Conservation (phyloP, 2,888 invertebrate species). For the Rutpela maculata region DNA sequence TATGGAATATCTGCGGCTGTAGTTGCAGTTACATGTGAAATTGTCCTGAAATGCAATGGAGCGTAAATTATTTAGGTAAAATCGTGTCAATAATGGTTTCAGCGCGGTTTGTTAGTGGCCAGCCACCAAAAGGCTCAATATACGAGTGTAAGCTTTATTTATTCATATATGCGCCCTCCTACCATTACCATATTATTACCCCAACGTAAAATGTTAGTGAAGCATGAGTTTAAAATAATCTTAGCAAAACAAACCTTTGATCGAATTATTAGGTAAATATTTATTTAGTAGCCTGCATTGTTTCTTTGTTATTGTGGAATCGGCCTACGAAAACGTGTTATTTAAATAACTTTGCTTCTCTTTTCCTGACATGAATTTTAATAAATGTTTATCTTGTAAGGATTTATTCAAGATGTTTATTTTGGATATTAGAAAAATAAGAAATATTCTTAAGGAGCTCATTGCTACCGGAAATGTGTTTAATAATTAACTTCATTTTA, state of each 20-base stretch:
- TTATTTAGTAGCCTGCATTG: background rate
- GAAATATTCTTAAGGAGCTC: too few relatives aligned
- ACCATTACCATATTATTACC: conserved; percentile 19
- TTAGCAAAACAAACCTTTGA: conserved; percentile 3
- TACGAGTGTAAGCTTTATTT: background rate
- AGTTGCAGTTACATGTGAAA: conserved; percentile 19
- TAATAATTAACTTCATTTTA: too few relatives aligned
- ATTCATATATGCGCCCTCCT: conserved; percentile 18
- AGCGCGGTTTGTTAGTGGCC: background rate
- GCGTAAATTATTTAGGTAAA: conserved; percentile 21
- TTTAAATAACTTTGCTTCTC: background rate
- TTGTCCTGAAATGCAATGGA: conserved; percentile 11
- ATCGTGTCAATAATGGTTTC: conserved; percentile 21
- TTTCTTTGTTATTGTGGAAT: background rate
- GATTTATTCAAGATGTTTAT: too few relatives aligned
- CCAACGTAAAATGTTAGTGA: background rate
- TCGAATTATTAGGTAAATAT: conserved; percentile 4
- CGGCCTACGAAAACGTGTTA: background rate
- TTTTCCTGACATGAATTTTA: background rate
- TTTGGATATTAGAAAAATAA: too few relatives aligned
- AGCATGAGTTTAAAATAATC: conserved; percentile 5
- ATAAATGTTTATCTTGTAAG: background rate
- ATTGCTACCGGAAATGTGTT: too few relatives aligned
- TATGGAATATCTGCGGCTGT: conserved; percentile 21
- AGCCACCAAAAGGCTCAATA: conserved; percentile 12